Evolutionary conservation across 1,140 invertebrate species (phyloP).

Genomic region (Nasonia giraulti): DNA sequence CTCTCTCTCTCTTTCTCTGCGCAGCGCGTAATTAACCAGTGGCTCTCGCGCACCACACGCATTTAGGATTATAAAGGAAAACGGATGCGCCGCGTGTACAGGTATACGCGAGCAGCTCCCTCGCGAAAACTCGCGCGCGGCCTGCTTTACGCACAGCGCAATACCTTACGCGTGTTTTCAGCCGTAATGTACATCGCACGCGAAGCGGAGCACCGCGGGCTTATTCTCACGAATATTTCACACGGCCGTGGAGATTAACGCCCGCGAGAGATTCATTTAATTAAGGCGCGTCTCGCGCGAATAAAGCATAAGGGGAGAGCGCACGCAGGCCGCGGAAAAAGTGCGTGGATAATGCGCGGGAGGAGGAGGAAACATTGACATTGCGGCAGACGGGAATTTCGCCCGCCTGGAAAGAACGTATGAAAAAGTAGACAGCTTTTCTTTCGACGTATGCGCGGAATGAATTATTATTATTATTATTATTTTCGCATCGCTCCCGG

Average conservation of each 20-base stretch:
- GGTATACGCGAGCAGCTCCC: neutral
- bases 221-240: constrained; percentile 21
- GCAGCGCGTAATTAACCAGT: constrained; percentile 26
- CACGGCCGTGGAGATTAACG: constrained; percentile 28
- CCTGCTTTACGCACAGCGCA: neutral
- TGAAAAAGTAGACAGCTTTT: neutral
- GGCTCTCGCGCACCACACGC: neutral
- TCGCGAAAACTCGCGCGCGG: constrained; percentile 1
- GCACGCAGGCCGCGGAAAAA: neutral
- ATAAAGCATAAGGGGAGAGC: neutral
- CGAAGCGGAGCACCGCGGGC: neutral
- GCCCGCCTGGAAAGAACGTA: neutral
- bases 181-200: neutral
- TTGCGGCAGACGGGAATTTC: neutral
- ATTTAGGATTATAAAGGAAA: constrained; percentile 24
- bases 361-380: neutral
- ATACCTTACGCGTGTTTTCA: neutral
- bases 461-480: too few species aligned
- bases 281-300: neutral
- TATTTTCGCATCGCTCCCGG: too few species aligned
- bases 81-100: neutral
- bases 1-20: neutral
- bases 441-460: neutral
- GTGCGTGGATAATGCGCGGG: neutral
- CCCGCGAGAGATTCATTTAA: constrained; percentile 41